Evolutionary conservation across 1,140 invertebrate genomes (phyloP), one percentile per base, ranked within the genome.

Genomic region (Drosophila kohkoa): DNA sequence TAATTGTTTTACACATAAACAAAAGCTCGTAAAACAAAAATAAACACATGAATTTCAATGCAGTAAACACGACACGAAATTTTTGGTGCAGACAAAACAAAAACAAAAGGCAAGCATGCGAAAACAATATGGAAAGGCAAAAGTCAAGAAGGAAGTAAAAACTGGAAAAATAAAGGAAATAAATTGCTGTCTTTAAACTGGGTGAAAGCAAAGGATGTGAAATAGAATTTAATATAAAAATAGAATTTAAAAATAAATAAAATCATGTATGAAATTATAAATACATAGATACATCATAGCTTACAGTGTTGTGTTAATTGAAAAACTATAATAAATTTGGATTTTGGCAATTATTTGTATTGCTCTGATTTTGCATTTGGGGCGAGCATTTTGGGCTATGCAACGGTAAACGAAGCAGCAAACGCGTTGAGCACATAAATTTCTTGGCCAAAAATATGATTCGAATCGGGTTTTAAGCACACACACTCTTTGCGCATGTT

Each of bases 371-470:
- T 30, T 48, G 3, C 10, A 32, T 48, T 51, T 28, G 1, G 30
- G 51, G 13, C 30, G 13, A 1, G 20, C 16, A 58, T 68, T 41
- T 41, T 60, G 25, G 35, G 13, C 48, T 51, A 41, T 81, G 73
- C 62, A 72, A 28, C 13, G 63, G 72, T 52, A 68, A 76, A 64
- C 80, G 71, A 77, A 81, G 77, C 64, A 74, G 30, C 62, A 67
- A 77, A 70, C 64, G 79, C 70, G 75, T 69, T 75, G 70, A 75
- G 75, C 54, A 87, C 79, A 76, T 79, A 76, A 59, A 73, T 76
- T 77, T 81, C 60, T 72, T 83, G 73, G 48, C 64, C 68, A 72
- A 77, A 57, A 83, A 73, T 58, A 45, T 32, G 60, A 52, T 30
- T 49, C 79, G 67, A 81, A 60, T 51, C 55, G 43, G 15, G 15